Conservation (phyloP, 1,140 invertebrate species). For the Whitmania pigra region DNA sequence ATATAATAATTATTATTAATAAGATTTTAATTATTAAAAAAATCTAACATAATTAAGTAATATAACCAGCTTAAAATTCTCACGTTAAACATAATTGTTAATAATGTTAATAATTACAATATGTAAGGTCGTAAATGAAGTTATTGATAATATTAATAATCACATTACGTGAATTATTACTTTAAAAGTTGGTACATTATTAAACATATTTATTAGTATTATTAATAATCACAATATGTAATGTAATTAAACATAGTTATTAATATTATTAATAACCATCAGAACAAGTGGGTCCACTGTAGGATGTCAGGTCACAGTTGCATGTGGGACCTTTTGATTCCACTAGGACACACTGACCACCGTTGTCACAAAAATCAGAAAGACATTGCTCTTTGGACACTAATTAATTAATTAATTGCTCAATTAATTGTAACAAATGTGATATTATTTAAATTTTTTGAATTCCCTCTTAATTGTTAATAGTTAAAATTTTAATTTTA, state of each 20-base stretch:
- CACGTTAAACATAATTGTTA: not conserved
- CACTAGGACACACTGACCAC: constrained; percentile 58
- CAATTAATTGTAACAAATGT: too few relatives aligned
- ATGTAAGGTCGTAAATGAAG: too few relatives aligned
- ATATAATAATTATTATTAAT: too few relatives aligned
- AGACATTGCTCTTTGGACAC: constrained; percentile 52
- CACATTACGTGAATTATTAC: not conserved
- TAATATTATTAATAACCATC: constrained; percentile 28
- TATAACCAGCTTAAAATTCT: too few relatives aligned
- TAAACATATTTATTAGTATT: not conserved
- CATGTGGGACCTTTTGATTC: constrained; percentile 71
- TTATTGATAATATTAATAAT: not conserved
- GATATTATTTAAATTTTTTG: too few relatives aligned
- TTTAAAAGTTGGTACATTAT: too few relatives aligned
- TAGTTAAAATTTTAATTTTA: too few relatives aligned
- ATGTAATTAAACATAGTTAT: not conserved
- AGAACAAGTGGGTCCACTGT: constrained; percentile 78
- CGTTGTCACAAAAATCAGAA: constrained; percentile 78
- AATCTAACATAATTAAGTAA: too few relatives aligned
- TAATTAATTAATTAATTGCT: too few relatives aligned
- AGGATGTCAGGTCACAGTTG: constrained; percentile 81
- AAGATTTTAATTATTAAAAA: too few relatives aligned
- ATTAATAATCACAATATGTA: constrained; percentile 26
- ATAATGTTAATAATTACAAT: not conserved
- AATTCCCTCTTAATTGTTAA: too few relatives aligned